Base-by-base conservation (phyloP, 92 coral and sea anemone species). In the Bergia sp. region DNA sequence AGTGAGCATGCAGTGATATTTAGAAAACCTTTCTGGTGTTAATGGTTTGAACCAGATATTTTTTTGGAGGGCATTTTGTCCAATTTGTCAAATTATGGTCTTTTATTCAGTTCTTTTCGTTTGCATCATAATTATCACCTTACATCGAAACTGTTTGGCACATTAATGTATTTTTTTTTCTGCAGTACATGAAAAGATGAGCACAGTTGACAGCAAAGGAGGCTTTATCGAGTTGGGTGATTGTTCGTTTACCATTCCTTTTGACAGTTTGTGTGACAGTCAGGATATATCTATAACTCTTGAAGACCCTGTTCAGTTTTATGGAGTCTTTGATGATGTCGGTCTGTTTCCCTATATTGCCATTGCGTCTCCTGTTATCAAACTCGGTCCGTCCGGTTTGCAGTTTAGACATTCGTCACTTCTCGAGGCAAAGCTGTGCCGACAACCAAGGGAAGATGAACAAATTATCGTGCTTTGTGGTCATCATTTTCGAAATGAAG, bases 181-280 rank as follows among this genome's bases (percentile, higher is more conserved):
- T 47, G 20, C 39, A 79, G n/a, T 4, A 50, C 38, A 10, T 23
- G 67, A 49, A 55, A 79, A 49, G 67, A 50, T 37, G 8, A 79
- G 7, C 7, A 3, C 41, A 47, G 36, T 80, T 13, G 45, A 29
- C 15, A 36, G 43, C 29, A 80, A 80, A 53, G 85, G 85, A 53
- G 44, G 43, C 8, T 58, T 37, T 36, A 80, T 80, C 20, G 43
- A 80, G 72, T 37, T 80, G 13, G 11, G 29, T 0, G 85, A 57
- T 36, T 80, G 85, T 80, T 80, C 69, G 10, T 18, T 80, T 72
- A 80, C 85, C 44, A 80, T 80, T 80, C 72, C 23, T 18, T 18
- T 12, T 57, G 85, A 72, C 7, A 55, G 85, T 61, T 23, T 80
- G 49, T 18, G 44, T 57, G 37, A 36, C 29, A 37, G 85, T 55